These are phyloP conservation scores for Eulemur albifrons DNA, from an alignment of 2,797 vertebrate species.

Conservation along the genomic window DNA sequence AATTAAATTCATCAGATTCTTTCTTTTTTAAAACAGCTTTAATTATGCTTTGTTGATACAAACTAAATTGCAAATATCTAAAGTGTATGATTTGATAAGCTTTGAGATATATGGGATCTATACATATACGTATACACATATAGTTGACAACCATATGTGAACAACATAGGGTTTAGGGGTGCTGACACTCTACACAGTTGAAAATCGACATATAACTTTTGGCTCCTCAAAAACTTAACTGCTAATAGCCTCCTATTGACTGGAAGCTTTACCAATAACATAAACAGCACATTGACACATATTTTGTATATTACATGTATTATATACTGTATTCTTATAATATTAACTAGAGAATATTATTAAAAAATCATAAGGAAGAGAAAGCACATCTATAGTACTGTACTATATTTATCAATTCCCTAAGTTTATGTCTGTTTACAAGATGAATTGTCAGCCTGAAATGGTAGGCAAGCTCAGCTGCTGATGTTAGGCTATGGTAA, in stretches of 20 bases:
- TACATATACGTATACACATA: not conserved
- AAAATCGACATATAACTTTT: not conserved
- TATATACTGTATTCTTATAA: not conserved
- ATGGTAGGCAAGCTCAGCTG: not conserved
- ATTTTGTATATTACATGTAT: not conserved
- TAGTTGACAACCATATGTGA: not conserved
- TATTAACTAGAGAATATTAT: not conserved
- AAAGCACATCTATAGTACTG: not conserved
- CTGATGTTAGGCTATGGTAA: not conserved
- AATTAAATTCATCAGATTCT: not conserved
- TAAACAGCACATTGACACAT: not conserved
- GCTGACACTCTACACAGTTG: not conserved
- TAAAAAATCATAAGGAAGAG: not conserved
- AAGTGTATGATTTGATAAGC: not conserved
- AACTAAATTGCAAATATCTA: not conserved
- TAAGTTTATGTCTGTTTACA: not conserved
- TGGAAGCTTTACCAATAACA: not conserved
- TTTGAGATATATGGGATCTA: not conserved
- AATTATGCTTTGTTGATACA: not conserved
- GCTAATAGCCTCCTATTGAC: not conserved
- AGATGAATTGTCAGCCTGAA: not conserved
- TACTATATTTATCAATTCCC: not conserved
- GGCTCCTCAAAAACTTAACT: not conserved
- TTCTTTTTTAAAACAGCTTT: not conserved
- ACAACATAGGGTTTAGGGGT: not conserved